Base-by-base conservation (phyloP, 2,113 vertebrate species). In the Elephantulus edwardii region DNA sequence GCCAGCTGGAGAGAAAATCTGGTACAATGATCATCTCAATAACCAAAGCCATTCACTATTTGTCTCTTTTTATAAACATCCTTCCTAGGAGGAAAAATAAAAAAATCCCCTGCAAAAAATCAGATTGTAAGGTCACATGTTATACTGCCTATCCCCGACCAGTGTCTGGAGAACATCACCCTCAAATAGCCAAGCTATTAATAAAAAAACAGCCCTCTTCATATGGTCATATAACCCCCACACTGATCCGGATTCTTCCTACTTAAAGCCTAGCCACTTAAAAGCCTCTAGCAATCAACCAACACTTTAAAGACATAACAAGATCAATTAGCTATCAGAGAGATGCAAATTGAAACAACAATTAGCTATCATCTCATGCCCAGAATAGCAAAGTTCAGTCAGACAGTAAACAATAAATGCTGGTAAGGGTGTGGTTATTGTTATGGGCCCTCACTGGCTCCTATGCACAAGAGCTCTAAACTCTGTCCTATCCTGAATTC, bases 41-140 rank as follows among this genome's bases (percentile, higher is more conserved):
- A 54, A 48, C 62, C 54, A 52, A 11, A 6, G 66, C 42, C 30
- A 40, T 14, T 82, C 48, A 38, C 58, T 42, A 28, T 22, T 81
- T 83, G 16, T 88, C 22, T 42, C 56, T 82, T 66, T 87, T 81
- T 40, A 81, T 71, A 48, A 83, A 80, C 35, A 91, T 54, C 38
- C 70, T 88, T 68, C 58, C 54, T n/a, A n/a, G 71, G 38, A 50
- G n/a, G n/a, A 2, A 86, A 86, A 92, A 79, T 5, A 26, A 26
- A 24, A 30, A 60, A n/a, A n/a, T 86, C 38, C 40, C 9, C n/a
- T 86, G 72, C 33, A 66, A 77, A 91, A 70, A 86, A 50, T 28
- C 56, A 68, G 50, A 13, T 56, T n/a, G 48, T 78, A 38, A 82
- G 13, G 42, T 66, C 40, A n/a, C n/a, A 44, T 11, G 46, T 48